These are phyloP conservation scores for Epicampocera succincta DNA, from an alignment of 2,888 invertebrate species.

Conservation along the genomic window DNA sequence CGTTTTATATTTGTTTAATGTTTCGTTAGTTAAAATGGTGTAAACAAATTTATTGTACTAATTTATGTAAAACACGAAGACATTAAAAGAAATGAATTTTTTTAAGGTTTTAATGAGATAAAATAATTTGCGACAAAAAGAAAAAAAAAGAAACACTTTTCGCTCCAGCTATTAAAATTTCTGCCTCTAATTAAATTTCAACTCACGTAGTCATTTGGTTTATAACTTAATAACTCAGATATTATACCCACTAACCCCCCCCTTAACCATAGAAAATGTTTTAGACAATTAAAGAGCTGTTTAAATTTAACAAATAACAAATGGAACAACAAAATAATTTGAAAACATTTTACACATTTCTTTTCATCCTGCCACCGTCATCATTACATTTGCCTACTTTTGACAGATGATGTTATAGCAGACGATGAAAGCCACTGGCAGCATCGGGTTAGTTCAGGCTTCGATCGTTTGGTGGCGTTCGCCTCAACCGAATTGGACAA, in stretches of 20 bases:
- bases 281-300: neutral
- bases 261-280: neutral
- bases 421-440: slow-evolving; percentile 95
- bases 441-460: slow-evolving; percentile 94
- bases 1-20: slow-evolving; percentile 13
- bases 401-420: slow-evolving; percentile 82
- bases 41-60: slow-evolving; percentile 61
- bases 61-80: slow-evolving; percentile 63
- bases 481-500: slow-evolving; percentile 95
- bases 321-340: slow-evolving; percentile 60
- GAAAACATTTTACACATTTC: slow-evolving; percentile 53
- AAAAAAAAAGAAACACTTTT: neutral
- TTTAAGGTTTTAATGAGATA: too few species aligned
- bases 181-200: slow-evolving; percentile 11
- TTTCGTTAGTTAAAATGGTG: slow-evolving; percentile 26
- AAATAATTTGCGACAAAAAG: neutral
- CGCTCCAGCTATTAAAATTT: neutral
- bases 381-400: slow-evolving; percentile 45
- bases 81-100: slow-evolving; percentile 29
- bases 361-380: slow-evolving; percentile 30
- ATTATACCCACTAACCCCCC: slow-evolving; percentile 35
- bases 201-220: slow-evolving; percentile 20
- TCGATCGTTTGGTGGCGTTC: slow-evolving; percentile 95
- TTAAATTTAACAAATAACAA: neutral
- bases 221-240: slow-evolving; percentile 9